Evolutionary conservation across 2,113 vertebrate genomes (phyloP).

Genomic region (Callaeas wilsoni): DNA sequence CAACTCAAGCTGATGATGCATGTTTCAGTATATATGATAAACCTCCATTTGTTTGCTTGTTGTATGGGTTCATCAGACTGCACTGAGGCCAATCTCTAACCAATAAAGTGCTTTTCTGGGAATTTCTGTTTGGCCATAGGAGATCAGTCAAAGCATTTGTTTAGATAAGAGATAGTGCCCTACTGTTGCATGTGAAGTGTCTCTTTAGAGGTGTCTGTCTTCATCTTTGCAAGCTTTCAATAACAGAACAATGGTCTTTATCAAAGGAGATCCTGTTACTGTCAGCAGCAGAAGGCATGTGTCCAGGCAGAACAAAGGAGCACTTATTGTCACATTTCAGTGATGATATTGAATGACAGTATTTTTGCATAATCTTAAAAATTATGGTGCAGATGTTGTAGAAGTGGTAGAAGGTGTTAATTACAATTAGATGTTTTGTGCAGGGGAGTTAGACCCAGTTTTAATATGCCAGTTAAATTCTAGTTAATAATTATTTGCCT

Average conservation of each 20-base stretch:
- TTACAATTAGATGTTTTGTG: slow-evolving; percentile 5
- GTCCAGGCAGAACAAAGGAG: slow-evolving; percentile 45
- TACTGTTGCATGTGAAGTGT: neutral
- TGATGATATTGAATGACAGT: slow-evolving; percentile 1
- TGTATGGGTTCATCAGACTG: neutral
- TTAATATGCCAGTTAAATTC: neutral
- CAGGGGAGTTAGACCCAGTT: neutral
- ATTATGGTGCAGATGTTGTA: neutral
- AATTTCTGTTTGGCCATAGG: slow-evolving; percentile 1
- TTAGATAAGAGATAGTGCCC: neutral
- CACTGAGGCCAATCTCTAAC: neutral
- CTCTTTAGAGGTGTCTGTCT: slow-evolving; percentile 48
- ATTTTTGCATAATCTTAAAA: slow-evolving; percentile 44
- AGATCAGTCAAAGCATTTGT: neutral
- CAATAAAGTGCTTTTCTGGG: neutral
- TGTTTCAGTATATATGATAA: neutral
- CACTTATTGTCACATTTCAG: slow-evolving; percentile 21
- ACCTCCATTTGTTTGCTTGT: neutral
- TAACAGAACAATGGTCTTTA: slow-evolving; percentile 48
- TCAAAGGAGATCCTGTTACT: slow-evolving; percentile 53
- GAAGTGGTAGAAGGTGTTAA: neutral
- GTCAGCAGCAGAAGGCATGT: slow-evolving; percentile 23
- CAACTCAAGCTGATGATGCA: neutral
- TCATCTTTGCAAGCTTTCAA: slow-evolving; percentile 46
- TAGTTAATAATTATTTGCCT: neutral